Evolutionary conservation across 2,113 vertebrate genomes (phyloP).

Genomic region (Ibidorhyncha struthersii): DNA sequence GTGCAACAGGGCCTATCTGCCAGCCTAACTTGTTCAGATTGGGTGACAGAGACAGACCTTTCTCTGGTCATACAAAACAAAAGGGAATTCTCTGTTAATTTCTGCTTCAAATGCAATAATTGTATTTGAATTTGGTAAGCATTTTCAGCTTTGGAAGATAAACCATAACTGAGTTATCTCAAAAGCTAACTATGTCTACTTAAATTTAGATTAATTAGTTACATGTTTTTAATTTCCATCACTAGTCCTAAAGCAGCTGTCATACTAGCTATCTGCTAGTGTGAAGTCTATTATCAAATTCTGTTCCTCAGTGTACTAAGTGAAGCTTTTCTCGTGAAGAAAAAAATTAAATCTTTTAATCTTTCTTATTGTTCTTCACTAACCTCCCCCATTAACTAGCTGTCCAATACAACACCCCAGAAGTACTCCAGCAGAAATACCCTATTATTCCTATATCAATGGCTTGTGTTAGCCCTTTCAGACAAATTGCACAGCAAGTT

Average conservation of each 20-base stretch:
- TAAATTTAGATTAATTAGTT: not conserved
- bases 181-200: not conserved
- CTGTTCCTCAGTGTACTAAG: not conserved
- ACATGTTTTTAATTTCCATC: not conserved
- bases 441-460: not conserved
- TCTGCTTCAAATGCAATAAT: not conserved
- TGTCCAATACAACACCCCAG: not conserved
- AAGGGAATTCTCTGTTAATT: not conserved
- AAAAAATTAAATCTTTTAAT: not conserved
- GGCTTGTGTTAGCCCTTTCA: not conserved
- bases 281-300: not conserved
- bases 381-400: not conserved
- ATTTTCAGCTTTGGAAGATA: not conserved
- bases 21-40: not conserved
- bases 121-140: not conserved
- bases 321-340: not conserved
- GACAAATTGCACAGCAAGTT: not conserved
- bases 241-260: not conserved
- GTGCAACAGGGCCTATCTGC: not conserved
- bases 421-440: not conserved
- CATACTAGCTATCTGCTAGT: not conserved
- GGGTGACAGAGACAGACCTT: not conserved
- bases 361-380: not conserved
- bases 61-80: not conserved
- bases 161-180: not conserved